Evolutionary conservation across 2,888 invertebrate species (phyloP), one percentile per base, ranked within the genome.

Genomic region (Erebia ligea): DNA sequence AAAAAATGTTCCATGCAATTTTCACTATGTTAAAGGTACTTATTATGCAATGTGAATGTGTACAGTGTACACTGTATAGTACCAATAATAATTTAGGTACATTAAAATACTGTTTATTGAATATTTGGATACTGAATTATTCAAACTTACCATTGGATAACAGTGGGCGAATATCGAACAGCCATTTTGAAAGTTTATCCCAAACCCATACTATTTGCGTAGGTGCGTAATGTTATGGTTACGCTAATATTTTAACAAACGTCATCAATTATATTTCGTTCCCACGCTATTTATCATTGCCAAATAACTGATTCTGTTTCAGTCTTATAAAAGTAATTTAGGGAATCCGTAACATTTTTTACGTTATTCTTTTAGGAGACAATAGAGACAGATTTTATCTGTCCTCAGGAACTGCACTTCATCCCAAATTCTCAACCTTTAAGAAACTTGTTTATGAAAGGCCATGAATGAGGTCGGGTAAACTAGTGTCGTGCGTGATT

Each of bases 181-280:
- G 87, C 87, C 86, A 87, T 89, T 88, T 87, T 87, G 86, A 87
- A 88, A 86, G 84, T 84, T 84, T 86, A 85, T 81, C 79, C 78
- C 76, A 76, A 78, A 77, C 69, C 67, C 45, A 54, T 67, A 76
- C 21, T 67, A 76, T 75, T 85, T 81, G 89, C 86, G 91, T 91
- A 88, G 91, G 90, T 84, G 88, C 73, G 17, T 83, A 81, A 82
- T 68, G 66, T 73, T 73, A 73, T 73, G 73, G 71, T 73, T 63
- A 71, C 67, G 52, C 65, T 57, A 71, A 71, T 71, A 80, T 79
- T 81, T 84, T 61, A 61, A 65, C 70, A 13, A 59, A 65, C 57
- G 42, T 42, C 21, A 57, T 57, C 48, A 67, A 45, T 21, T 48
- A n/a, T 42, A 40, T 58, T 58, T 59, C 40, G 50, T 19, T 64